A percentile compares a stretch with the other conserved stretches of the same genome.
Evolutionary conservation across 2,888 invertebrate genomes (phyloP).

Genomic region (Apodemia mormo): DNA sequence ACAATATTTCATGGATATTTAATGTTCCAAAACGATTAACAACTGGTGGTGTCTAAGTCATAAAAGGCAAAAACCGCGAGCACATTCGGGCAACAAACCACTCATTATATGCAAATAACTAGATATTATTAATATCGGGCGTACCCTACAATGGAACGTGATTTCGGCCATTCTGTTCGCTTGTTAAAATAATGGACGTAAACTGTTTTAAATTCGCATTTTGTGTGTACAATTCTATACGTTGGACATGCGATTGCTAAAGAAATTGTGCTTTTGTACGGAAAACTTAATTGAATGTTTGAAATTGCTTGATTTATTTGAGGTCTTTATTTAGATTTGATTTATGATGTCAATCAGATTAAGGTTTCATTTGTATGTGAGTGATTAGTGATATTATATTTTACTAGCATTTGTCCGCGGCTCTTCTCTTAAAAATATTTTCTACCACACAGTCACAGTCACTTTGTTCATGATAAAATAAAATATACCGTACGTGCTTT

Average conservation of each 20-base stretch:
- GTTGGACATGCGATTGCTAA: constrained; percentile 36
- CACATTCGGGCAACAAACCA: constrained; percentile 38
- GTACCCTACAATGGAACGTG: constrained; percentile 38
- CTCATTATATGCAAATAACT: constrained; percentile 46
- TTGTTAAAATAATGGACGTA: constrained; percentile 35
- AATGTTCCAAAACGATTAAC: not conserved
- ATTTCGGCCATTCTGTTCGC: constrained; percentile 33
- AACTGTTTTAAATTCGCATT: constrained; percentile 33
- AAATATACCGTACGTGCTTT: too few relatives aligned
- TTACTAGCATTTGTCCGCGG: too few relatives aligned
- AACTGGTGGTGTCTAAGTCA: constrained; percentile 26
- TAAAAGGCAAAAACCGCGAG: constrained; percentile 40
- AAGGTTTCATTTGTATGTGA: not conserved
- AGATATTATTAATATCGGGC: constrained; percentile 38
- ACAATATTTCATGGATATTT: not conserved
- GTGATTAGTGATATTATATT: not conserved
- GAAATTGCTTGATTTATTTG: constrained; percentile 14
- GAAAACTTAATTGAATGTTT: constrained; percentile 19
- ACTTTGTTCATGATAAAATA: too few relatives aligned
- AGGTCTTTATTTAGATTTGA: constrained; percentile 9
- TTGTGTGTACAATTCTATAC: constrained; percentile 28
- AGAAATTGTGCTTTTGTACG: constrained; percentile 10
- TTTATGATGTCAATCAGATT: constrained; percentile 12
- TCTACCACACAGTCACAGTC: too few relatives aligned
- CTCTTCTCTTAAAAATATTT: too few relatives aligned